Evolutionary conservation across 2,888 invertebrate genomes (phyloP).

Genomic region (Sympetrum striolatum): DNA sequence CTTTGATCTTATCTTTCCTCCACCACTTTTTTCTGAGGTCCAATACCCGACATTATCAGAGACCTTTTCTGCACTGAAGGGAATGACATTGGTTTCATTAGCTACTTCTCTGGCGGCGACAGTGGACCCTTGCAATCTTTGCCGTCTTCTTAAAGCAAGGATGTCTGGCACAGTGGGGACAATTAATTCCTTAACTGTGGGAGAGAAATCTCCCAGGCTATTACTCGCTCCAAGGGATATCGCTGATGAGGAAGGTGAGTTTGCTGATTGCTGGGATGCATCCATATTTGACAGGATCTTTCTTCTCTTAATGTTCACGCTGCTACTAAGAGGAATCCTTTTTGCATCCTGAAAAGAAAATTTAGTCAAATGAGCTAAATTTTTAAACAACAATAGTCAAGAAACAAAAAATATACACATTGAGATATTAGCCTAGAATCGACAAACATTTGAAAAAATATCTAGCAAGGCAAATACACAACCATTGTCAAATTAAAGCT

Average conservation of each 20-base stretch:
- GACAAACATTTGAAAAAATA: too few species aligned
- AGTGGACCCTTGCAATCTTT: conserved; percentile 68
- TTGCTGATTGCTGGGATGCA: background rate
- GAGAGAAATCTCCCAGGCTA: background rate
- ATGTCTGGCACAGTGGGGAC: conserved; percentile 71
- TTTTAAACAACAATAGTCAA: too few species aligned
- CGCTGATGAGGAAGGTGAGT: background rate
- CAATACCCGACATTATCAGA: background rate
- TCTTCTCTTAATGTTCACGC: conserved; percentile 14
- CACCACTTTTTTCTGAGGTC: background rate
- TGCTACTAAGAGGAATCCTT: conserved; percentile 1
- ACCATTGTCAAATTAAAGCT: too few species aligned
- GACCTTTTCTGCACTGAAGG: background rate
- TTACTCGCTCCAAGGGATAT: background rate
- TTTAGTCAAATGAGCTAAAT: background rate
- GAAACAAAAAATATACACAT: too few species aligned
- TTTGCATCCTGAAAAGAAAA: conserved; percentile 16
- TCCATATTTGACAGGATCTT: background rate
- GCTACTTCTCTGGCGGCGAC: conserved; percentile 69
- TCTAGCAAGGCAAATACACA: too few species aligned
- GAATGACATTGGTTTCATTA: conserved; percentile 48
- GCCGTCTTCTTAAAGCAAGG: conserved; percentile 66
- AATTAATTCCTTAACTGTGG: conserved; percentile 55
- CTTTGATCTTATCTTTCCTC: conserved; percentile 46
- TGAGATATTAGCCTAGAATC: too few species aligned